Evolutionary conservation across 2,888 invertebrate species (phyloP), one percentile per base, ranked within the genome.

Genomic region (Cephonodes hylas): DNA sequence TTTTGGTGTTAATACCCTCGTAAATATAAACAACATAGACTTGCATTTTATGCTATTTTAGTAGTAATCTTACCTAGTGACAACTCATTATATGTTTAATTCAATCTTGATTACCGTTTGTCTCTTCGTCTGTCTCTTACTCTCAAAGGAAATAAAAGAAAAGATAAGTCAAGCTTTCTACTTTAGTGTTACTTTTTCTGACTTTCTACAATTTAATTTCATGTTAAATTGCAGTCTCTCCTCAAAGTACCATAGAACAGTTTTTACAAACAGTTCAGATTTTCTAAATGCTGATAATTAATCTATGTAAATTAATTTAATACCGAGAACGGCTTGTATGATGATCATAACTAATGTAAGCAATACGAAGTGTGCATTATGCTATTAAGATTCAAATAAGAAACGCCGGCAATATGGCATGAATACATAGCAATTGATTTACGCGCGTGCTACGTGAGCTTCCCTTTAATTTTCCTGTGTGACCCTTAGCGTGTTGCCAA

Each of bases 271-370:
- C 10, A 3, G 13, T 13, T 31, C 10, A 31, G 3, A 31, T 5
- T 31, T 31, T 2, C 10, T 3, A 3, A 0, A 38, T 13, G 38
- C 3, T 8, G 10, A 38, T 38, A n/a, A n/a, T 38, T n/a, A n/a
- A n/a, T n/a, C n/a, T n/a, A 38, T 13, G 10, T 34, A n/a, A 13
- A 38, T 38, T 7, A 13, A 34, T 38, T n/a, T 38, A 38, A 38
- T n/a, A 38, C 38, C 2, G 27, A 4, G 10, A 5, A 18, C 0
- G 31, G 7, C 27, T 27, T 18, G 23, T 8, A 64, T 67, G 65
- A 42, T 46, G 61, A 66, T 68, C 62, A 38, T 64, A 63, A 64
- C 60, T 67, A 64, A 53, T 62, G 62, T 59, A 58, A 48, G 45
- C 48, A 59, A 59, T 57, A 53, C 53, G 18, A 31, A 53, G 53